Evolutionary conservation across 92 coral and sea anemone species (phyloP), one percentile per base, ranked within the genome.

Genomic region (Phymanthus crucifer): DNA sequence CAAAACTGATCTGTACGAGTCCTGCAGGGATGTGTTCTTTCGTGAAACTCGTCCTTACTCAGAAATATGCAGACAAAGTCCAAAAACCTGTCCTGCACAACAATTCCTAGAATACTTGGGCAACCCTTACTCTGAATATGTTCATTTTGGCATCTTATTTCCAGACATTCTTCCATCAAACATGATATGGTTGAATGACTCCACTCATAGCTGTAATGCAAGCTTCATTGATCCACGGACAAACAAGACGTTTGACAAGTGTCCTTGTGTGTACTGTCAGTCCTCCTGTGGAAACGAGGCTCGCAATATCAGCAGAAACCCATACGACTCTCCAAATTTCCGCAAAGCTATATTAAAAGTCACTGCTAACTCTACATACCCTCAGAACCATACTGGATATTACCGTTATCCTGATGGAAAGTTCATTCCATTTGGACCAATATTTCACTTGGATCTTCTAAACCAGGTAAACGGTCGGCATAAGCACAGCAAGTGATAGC

Each of bases 1-100:
- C 76, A 92, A 93, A 74, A 80, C 88, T 40, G 97, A 87, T 5
- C 78, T 92, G 19, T 94, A 76, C 64, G 79, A 94, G 76, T 92
- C 98, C 3, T 94, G 98, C 71, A 94, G 92, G 77, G 85, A 92
- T 27, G 98, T 94, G 2, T 57, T 76, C 6, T 92, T 88, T 19
- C 97, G 97, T 3, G 93, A 89, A 21, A 64, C 67, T 71, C 89
- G 77, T 68, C 93, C 90, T 71, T 80, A 88, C 13, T 69, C 93
- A 72, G 76, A 73, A 31, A 47, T 92, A 6, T 94, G 98, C 73
- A 97, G 94, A 5, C 76, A 72, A 8, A 27, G 91, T 3, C 93
- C 90, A 0, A 92, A 77, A 27, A 81, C 81, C 19, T 94, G 97
- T 34, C 78, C 43, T 29, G 87, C 98, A 0, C 80, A 88, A 40